phyloP scores from a whole-genome alignment of 2,888 invertebrate species.

The Kuschelorhynchus macadamiae region DNA sequence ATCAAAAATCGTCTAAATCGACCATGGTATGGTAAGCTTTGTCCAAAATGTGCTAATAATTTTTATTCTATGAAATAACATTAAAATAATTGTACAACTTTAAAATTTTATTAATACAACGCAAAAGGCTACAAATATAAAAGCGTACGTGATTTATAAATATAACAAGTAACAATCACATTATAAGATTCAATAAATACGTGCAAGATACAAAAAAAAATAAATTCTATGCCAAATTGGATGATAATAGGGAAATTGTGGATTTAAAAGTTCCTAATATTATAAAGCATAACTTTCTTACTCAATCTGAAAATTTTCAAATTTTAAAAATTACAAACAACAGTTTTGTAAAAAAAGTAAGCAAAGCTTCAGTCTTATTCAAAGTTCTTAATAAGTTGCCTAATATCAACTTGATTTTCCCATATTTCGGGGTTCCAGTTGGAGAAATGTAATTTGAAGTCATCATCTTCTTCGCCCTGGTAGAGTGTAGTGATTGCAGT shows the following conservation, averaged over 20 bases:
- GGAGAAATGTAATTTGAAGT: slow-evolving; percentile 83
- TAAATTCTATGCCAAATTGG: neutral
- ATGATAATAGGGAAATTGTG: too few species aligned
- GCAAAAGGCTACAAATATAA: too few species aligned
- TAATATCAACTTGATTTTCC: slow-evolving; percentile 64
- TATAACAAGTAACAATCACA: too few species aligned
- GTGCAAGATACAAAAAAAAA: neutral
- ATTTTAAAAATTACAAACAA: neutral
- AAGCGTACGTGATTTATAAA: too few species aligned
- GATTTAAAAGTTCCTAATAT: too few species aligned
- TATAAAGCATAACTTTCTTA: too few species aligned
- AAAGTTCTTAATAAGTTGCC: slow-evolving; percentile 26
- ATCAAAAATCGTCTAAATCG: too few species aligned
- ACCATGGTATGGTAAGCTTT: too few species aligned
- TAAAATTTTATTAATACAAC: too few species aligned
- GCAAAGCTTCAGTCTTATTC: slow-evolving; percentile 28
- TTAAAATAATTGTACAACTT: too few species aligned
- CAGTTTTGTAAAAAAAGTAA: neutral
- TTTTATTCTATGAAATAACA: too few species aligned
- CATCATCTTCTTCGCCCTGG: slow-evolving; percentile 82
- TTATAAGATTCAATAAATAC: neutral
- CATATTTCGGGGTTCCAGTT: slow-evolving; percentile 80
- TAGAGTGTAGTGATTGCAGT: slow-evolving; percentile 79
- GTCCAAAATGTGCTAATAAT: too few species aligned
- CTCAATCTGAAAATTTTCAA: neutral